Evolutionary conservation across 2,797 vertebrate species (phyloP).

Genomic region (Galagoides demidoff): DNA sequence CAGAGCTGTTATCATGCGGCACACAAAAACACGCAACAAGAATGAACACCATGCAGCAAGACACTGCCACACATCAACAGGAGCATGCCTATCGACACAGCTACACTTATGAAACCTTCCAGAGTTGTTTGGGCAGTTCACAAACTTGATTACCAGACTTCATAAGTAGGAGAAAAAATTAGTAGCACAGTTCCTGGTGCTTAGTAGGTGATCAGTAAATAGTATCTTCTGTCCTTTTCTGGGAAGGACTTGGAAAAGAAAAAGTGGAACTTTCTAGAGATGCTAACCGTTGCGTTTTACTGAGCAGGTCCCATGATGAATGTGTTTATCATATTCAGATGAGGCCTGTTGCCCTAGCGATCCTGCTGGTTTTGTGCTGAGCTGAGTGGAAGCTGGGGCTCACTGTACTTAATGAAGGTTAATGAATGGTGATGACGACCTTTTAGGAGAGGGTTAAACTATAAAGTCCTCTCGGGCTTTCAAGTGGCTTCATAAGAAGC

Average conservation of each 20-base stretch:
- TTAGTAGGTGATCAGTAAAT: background rate
- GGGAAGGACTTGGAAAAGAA: background rate
- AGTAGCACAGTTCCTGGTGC: background rate
- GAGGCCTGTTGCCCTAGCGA: background rate
- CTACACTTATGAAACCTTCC: no score
- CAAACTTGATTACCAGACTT: no score
- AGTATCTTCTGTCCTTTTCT: background rate
- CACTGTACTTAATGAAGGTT: background rate
- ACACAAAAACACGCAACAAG: no score
- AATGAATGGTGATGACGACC: background rate
- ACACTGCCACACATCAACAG: no score
- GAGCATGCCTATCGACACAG: no score
- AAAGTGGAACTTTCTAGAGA: background rate
- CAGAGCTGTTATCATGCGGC: no score
- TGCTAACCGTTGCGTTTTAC: background rate
- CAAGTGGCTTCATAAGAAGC: conserved; percentile 46
- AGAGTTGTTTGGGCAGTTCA: no score
- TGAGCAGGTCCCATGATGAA: background rate
- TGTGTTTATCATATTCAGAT: background rate
- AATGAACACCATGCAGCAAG: no score
- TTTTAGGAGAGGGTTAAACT: background rate
- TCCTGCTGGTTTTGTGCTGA: background rate
- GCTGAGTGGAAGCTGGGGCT: background rate
- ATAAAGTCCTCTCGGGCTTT: conserved; percentile 18
- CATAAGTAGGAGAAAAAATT: background rate